These are phyloP conservation scores for Botia kubotai DNA, from an alignment of 2,797 vertebrate species.

Conservation along the genomic window DNA sequence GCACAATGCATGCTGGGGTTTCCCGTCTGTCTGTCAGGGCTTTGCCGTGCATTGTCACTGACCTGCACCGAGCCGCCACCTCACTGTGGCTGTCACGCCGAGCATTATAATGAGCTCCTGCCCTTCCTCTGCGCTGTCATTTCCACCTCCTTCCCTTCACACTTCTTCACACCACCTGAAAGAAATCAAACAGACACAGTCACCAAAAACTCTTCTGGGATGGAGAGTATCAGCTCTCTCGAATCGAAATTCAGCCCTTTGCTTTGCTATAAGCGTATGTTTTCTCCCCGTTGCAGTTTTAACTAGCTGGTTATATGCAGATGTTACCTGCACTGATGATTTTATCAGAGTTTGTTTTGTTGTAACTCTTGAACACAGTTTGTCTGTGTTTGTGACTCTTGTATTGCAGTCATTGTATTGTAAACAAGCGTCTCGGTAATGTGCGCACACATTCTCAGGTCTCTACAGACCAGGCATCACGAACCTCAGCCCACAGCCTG, in stretches of 20 bases:
- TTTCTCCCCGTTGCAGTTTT: neutral
- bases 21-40: slow-evolving; percentile 51
- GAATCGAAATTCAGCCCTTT: neutral
- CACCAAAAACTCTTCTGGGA: slow-evolving; percentile 10
- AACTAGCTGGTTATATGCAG: neutral
- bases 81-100: slow-evolving; percentile 44
- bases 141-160: slow-evolving; percentile 16
- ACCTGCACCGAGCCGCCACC: slow-evolving; percentile 44
- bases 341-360: neutral
- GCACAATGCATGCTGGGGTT: slow-evolving; percentile 51
- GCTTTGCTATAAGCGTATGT: neutral
- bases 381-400: neutral
- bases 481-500: neutral
- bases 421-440: neutral
- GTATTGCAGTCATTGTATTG: neutral
- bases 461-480: neutral
- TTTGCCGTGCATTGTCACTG: slow-evolving; percentile 37
- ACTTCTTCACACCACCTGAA: neutral
- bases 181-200: slow-evolving; percentile 24
- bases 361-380: neutral
- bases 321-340: neutral
- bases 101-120: slow-evolving; percentile 59
- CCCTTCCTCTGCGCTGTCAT: slow-evolving; percentile 38
- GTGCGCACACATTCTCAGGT: neutral
- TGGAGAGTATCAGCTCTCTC: neutral